A percentile compares a stretch with the other conserved stretches of the same genome.
These are phyloP conservation scores for Anguilla marmorata DNA, from an alignment of 2,797 vertebrate genomes.

Conservation along the genomic window DNA sequence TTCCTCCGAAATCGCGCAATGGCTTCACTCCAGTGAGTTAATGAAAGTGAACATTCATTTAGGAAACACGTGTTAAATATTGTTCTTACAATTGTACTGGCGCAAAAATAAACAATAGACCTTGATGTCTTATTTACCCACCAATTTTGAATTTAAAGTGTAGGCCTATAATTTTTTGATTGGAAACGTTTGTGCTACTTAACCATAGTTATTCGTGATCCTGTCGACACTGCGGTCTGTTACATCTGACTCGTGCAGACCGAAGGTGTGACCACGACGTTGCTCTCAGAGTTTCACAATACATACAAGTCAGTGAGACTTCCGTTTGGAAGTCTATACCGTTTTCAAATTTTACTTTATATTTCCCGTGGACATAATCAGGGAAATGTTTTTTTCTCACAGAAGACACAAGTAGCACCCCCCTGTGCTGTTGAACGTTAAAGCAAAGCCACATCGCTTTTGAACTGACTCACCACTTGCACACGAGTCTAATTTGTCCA, in stretches of 20 bases:
- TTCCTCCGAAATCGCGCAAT: background rate
- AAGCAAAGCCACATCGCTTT: background rate
- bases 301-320: background rate
- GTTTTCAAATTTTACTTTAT: background rate
- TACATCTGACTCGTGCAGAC: background rate
- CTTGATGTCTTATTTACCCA: background rate
- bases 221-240: background rate
- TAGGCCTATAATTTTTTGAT: background rate
- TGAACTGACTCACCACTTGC: background rate
- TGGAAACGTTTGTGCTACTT: background rate
- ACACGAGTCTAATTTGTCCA: background rate
- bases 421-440: background rate
- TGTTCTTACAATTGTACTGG: background rate
- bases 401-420: background rate
- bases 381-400: background rate
- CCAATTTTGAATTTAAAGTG: background rate
- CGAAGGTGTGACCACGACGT: background rate
- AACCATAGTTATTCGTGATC: background rate
- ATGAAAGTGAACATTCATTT: background rate
- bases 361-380: background rate
- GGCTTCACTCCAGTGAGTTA: background rate
- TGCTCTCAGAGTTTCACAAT: background rate
- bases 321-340: background rate
- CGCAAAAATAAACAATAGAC: background rate
- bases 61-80: background rate